Conservation (phyloP, 2,113 vertebrate genomes). For the Chaetura pelagica region DNA sequence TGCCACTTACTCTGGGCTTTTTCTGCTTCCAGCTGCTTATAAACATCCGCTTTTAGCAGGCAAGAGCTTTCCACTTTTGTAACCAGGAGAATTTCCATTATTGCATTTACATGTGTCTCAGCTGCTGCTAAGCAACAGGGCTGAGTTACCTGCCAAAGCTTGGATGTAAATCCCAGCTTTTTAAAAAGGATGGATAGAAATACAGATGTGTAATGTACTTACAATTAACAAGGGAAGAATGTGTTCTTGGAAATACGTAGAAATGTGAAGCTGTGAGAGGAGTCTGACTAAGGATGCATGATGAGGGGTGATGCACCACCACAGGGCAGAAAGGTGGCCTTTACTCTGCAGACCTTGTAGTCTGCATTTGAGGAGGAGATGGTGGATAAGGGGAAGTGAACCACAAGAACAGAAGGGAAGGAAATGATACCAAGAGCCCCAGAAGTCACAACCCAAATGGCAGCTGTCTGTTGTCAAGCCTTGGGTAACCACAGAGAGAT, state of each 20-base stretch:
- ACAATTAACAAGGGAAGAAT: constrained; percentile 17
- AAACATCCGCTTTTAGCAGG: constrained; percentile 23
- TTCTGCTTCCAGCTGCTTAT: background rate
- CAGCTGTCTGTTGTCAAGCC: background rate
- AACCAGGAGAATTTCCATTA: constrained; percentile 52
- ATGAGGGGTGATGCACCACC: background rate
- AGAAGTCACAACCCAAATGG: background rate
- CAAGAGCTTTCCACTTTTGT: constrained; percentile 51
- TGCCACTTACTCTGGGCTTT: background rate
- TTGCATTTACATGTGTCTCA: constrained; percentile 47
- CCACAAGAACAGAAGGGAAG: background rate
- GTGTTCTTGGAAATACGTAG: background rate
- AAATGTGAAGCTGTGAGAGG: background rate
- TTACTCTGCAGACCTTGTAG: background rate
- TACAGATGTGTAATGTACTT: background rate
- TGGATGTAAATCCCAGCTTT: constrained; percentile 30
- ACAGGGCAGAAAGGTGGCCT: background rate
- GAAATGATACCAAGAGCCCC: background rate
- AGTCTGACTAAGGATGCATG: background rate
- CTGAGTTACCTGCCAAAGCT: constrained; percentile 40
- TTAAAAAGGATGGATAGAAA: constrained; percentile 12
- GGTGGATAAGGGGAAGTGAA: accelerated
- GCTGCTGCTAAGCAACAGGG: constrained; percentile 73
- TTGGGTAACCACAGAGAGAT: background rate
- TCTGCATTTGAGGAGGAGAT: background rate